Conservation (phyloP, 35 echinoderm and acorn worm genomes). For the Stichopus chloronotus region DNA sequence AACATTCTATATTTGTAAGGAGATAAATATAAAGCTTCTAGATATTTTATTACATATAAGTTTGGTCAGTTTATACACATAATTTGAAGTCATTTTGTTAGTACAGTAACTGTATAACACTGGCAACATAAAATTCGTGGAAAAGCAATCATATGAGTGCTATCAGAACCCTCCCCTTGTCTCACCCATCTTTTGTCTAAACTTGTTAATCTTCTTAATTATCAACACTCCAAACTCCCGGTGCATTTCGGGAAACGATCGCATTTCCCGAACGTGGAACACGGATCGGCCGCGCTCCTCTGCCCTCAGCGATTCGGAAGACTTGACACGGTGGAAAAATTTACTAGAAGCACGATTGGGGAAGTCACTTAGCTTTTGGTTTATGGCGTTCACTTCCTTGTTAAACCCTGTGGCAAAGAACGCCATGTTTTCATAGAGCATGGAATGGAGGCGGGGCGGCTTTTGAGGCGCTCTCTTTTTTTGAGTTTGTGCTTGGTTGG, state of each 20-base stretch:
- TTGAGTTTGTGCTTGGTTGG: background rate
- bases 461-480: constrained; percentile 43
- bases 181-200: constrained; percentile 63
- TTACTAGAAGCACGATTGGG: constrained; percentile 53
- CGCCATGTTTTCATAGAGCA: constrained; percentile 87
- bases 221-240: constrained; percentile 94
- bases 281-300: constrained; percentile 67
- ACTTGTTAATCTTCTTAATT: constrained; percentile 87
- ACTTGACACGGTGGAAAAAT: constrained; percentile 46
- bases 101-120: no score
- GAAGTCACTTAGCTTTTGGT: constrained; percentile 42
- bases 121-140: no score
- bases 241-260: constrained; percentile 93
- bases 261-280: constrained; percentile 75
- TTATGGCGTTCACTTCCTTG: background rate
- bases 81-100: no score
- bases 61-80: no score
- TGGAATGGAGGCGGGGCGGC: constrained; percentile 25
- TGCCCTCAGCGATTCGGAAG: constrained; percentile 22
- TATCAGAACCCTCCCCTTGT: background rate
- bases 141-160: background rate
- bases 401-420: constrained; percentile 5
- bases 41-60: no score
- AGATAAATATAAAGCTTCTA: no score
- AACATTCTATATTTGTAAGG: no score